A percentile compares a stretch with the other conserved stretches of the same genome.
These are phyloP conservation scores for Bembecia ichneumoniformis DNA, from an alignment of 2,888 invertebrate species.

Conservation along the genomic window DNA sequence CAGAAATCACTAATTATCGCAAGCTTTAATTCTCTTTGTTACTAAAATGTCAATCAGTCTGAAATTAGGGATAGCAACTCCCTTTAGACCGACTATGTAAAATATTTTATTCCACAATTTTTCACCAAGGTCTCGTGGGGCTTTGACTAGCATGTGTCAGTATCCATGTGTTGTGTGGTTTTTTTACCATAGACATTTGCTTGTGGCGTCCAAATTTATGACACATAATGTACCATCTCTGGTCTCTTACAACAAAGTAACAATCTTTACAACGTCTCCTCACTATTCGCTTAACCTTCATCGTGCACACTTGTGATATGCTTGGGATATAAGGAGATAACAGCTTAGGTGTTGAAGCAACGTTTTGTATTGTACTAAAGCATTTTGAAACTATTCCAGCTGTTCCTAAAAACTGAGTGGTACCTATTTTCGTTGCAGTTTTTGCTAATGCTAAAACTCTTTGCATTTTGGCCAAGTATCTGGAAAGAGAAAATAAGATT, in stretches of 20 bases:
- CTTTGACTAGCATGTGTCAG: conserved; percentile 82
- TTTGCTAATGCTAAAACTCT: background rate
- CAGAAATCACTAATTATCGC: too few species aligned
- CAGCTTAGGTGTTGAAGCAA: conserved; percentile 17
- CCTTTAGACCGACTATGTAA: too few species aligned
- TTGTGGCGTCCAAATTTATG: conserved; percentile 85
- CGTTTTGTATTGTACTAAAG: conserved; percentile 29
- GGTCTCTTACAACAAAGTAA: conserved; percentile 77
- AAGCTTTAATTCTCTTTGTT: too few species aligned
- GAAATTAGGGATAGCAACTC: too few species aligned
- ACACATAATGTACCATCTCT: conserved; percentile 81
- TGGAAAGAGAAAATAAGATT: too few species aligned
- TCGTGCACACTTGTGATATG: conserved; percentile 34
- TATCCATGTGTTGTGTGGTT: conserved; percentile 81
- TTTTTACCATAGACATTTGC: conserved; percentile 80
- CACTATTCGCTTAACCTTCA: conserved; percentile 81
- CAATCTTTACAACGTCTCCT: conserved; percentile 85
- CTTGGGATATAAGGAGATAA: conserved; percentile 32
- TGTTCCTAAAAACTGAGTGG: conserved; percentile 2
- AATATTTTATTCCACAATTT: too few species aligned
- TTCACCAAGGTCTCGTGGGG: conserved; percentile 49
- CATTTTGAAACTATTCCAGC: conserved; percentile 18
- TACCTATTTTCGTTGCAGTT: background rate
- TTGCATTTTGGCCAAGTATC: background rate
- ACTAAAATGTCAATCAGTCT: too few species aligned